phyloP scores from a whole-genome alignment of 2,113 vertebrate genomes.

The Dinomys branickii region DNA sequence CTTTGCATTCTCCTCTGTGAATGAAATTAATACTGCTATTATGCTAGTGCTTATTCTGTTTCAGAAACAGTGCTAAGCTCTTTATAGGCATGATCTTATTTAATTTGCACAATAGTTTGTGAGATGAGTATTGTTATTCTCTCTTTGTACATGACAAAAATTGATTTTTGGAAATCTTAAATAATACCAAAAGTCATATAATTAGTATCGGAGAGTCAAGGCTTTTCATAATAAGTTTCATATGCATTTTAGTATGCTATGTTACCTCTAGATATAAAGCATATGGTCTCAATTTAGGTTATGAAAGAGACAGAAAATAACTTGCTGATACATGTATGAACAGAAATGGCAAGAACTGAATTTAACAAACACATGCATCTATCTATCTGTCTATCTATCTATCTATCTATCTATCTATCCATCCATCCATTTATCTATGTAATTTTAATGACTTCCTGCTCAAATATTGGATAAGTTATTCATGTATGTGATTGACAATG shows the following conservation, averaged over 20 bases:
- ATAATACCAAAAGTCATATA: background rate
- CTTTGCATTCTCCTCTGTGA: slow-evolving; percentile 11
- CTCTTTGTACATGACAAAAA: slow-evolving; percentile 8
- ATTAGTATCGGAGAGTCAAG: background rate
- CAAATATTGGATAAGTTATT: background rate
- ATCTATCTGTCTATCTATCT: background rate
- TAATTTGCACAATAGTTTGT: background rate
- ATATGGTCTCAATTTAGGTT: background rate
- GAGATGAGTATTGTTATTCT: background rate
- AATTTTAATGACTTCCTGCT: background rate
- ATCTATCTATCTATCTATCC: background rate
- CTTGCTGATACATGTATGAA: background rate
- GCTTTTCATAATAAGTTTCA: background rate
- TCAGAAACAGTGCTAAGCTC: background rate
- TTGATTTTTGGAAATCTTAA: background rate
- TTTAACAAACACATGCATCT: background rate
- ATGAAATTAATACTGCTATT: slow-evolving; percentile 2
- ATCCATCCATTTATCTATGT: background rate
- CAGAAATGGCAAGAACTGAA: background rate
- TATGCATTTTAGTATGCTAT: background rate
- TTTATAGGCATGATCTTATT: slow-evolving; percentile 38
- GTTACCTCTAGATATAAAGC: background rate
- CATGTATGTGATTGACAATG: background rate
- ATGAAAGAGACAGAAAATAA: background rate
- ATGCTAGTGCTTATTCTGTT: background rate